phyloP scores from a whole-genome alignment of 2,888 invertebrate species.

The Dyspetes luteomarginatus region DNA sequence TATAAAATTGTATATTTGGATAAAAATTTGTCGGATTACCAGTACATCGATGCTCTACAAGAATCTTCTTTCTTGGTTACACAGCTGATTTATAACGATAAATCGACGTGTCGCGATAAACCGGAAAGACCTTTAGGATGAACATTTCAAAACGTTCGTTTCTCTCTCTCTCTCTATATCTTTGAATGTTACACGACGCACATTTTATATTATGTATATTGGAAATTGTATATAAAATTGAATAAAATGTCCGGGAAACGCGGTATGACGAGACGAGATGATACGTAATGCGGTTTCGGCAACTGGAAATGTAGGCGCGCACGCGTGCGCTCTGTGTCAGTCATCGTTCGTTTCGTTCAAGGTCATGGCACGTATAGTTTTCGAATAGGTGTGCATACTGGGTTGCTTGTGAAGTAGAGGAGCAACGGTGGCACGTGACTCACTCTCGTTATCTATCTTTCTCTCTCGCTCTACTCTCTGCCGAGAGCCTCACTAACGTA shows the following conservation, averaged over 20 bases:
- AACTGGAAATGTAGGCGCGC: slow-evolving; percentile 28
- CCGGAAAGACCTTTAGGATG: neutral
- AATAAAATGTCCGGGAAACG: neutral
- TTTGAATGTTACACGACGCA: neutral
- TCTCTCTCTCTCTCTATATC: neutral
- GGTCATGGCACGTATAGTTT: slow-evolving; percentile 21
- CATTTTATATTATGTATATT: neutral
- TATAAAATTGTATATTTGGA: neutral
- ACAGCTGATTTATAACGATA: slow-evolving; percentile 1
- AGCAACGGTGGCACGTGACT: slow-evolving; percentile 50
- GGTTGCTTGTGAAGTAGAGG: slow-evolving; percentile 17
- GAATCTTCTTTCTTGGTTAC: neutral
- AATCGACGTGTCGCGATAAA: neutral
- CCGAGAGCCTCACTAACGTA: slow-evolving; percentile 11
- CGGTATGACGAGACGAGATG: neutral
- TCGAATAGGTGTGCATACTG: neutral
- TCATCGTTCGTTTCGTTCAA: slow-evolving; percentile 46
- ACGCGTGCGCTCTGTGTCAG: slow-evolving; percentile 29
- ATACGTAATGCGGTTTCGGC: slow-evolving; percentile 43
- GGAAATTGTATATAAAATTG: neutral
- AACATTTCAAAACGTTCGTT: neutral
- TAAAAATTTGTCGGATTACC: neutral
- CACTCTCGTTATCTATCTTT: slow-evolving; percentile 16
- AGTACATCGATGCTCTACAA: neutral
- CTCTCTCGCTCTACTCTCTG: slow-evolving; percentile 6